These are phyloP conservation scores for Micromussa lordhowensis DNA, from an alignment of 92 coral and sea anemone species.

Conservation along the genomic window DNA sequence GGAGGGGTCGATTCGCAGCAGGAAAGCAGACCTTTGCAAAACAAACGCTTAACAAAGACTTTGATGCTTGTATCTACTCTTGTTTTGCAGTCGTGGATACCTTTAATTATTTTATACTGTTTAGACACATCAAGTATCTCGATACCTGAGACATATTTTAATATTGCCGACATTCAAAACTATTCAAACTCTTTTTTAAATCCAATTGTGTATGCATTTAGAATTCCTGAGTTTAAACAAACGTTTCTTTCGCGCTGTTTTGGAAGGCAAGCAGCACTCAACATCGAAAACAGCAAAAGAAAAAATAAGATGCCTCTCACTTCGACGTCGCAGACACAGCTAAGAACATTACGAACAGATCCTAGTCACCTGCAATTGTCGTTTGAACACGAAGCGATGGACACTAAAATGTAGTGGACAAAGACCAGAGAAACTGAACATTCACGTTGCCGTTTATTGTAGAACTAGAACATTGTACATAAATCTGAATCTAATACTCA, in stretches of 20 bases:
- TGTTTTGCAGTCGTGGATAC: not conserved
- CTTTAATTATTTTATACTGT: not conserved
- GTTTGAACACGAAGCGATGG: not conserved
- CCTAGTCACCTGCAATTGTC: not conserved
- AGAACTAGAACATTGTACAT: too few relatives aligned
- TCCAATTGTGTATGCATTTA: slow-evolving; percentile 1
- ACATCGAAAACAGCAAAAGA: too few relatives aligned
- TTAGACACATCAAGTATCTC: not conserved
- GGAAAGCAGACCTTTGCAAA: too few relatives aligned
- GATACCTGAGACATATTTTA: not conserved
- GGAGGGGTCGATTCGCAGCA: not conserved
- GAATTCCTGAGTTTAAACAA: slow-evolving; percentile 13
- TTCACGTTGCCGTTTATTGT: too few relatives aligned
- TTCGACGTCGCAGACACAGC: not conserved
- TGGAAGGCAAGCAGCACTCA: not conserved
- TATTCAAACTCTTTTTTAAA: not conserved
- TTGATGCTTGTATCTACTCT: too few relatives aligned
- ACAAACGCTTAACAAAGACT: too few relatives aligned
- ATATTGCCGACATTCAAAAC: not conserved
- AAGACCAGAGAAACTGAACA: too few relatives aligned
- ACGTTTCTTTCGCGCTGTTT: not conserved
- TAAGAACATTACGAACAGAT: not conserved
- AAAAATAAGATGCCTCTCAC: not conserved
- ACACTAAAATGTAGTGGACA: not conserved
- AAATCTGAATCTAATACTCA: too few relatives aligned